Evolutionary conservation across 2,797 vertebrate species (phyloP), one percentile per base, ranked within the genome.

Genomic region (Bovichtus diacanthus): DNA sequence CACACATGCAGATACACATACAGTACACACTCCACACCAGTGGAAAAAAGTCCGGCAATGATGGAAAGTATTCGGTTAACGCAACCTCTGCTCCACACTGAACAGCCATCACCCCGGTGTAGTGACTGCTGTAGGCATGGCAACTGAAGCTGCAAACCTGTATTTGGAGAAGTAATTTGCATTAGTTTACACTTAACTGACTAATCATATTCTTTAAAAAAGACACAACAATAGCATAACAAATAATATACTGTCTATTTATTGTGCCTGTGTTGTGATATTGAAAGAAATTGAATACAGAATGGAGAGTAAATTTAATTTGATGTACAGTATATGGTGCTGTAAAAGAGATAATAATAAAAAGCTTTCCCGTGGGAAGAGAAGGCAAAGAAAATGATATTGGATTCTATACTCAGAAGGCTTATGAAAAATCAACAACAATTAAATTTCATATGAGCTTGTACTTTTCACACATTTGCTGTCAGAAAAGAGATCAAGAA

Each of bases 401-500:
- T 21, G 19, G 51, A 34, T 23, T 23, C 23, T 27, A 27, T 27
- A n/a, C n/a, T n/a, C n/a, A n/a, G n/a, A 27, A 23, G 41, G 6
- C 49, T 10, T 9, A 18, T 50, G 6, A 58, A 23, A 56, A 58
- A 16, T 27, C 27, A 27, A 1, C 9, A 21, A 4, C 5, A 43
- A 9, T 43, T 1, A 0, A 9, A 2, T 56, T 43, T 36, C 29
- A 13, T 3, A 9, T 0, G n/a, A 21, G 16, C 41, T 49, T 23
- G 11, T 49, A 44, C 29, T 78, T 64, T 72, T 49, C 18, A 11
- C 51, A 25, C 31, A 11, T 62, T 51, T 39, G 12, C 23, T 56
- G 39, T 54, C 51, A 61, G 21, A 27, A 31, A 1, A 29, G 6
- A n/a, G 29, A 65, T 76, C 27, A 18, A 23, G 70, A 51, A 27